These are phyloP conservation scores for Basileuterus tristriatus DNA, from an alignment of 2,797 vertebrate species.

Conservation along the genomic window DNA sequence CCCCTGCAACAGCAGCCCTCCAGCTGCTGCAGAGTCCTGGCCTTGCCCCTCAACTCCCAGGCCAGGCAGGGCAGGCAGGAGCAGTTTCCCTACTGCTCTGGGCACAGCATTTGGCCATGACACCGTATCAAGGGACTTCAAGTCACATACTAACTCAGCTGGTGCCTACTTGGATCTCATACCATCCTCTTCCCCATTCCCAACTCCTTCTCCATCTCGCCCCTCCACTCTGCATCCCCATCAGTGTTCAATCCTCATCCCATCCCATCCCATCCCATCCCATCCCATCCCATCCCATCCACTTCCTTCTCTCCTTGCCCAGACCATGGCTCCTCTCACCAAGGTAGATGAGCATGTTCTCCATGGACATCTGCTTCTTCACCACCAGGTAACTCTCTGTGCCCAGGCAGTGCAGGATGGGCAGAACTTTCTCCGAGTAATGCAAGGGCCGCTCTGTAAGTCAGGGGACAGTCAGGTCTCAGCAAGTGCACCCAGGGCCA, in stretches of 20 bases:
- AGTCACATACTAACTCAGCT: background rate
- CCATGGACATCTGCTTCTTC: conserved; percentile 88
- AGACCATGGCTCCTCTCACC: conserved; percentile 70
- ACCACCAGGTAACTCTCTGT: conserved; percentile 87
- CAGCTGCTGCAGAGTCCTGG: background rate
- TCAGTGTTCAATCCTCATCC: background rate
- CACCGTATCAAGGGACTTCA: rapidly evolving
- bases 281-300: too few species aligned
- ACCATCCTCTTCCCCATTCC: background rate
- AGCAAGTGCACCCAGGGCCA: background rate
- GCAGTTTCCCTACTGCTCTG: background rate
- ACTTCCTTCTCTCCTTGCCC: background rate
- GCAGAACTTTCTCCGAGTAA: conserved; percentile 88
- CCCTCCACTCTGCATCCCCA: background rate
- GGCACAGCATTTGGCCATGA: background rate
- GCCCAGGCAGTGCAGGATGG: conserved; percentile 86
- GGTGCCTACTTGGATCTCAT: background rate
- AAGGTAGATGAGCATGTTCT: conserved; percentile 86
- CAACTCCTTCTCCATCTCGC: background rate
- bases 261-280: background rate
- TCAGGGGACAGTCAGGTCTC: background rate
- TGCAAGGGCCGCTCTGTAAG: conserved; percentile 89
- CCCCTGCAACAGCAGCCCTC: rapidly evolving
- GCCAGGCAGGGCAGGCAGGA: background rate
- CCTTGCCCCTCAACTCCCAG: background rate